A percentile compares a stretch with the other conserved stretches of the same genome.
Evolutionary conservation across 2,797 vertebrate genomes (phyloP).

Genomic region (Phyllotis vaccarum): DNA sequence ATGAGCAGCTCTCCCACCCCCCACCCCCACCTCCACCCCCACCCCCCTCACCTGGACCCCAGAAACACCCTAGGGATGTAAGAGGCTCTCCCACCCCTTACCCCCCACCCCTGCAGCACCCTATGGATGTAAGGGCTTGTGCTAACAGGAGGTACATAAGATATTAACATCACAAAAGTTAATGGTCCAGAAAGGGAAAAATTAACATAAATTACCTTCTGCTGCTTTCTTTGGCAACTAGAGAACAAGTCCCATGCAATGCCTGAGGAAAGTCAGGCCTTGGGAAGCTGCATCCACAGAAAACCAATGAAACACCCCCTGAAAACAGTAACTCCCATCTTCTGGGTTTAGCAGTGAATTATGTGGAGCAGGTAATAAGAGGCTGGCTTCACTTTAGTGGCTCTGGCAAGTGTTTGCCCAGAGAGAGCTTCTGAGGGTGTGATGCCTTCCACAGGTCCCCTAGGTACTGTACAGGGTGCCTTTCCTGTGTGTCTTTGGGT

Average conservation of each 20-base stretch:
- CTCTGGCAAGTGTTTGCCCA: neutral
- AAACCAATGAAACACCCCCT: constrained; percentile 47
- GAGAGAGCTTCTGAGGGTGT: neutral
- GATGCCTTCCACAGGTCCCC: neutral
- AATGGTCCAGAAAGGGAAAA: constrained; percentile 80
- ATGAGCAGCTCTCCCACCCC: neutral
- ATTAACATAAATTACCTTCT: constrained; percentile 83
- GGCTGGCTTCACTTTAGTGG: neutral
- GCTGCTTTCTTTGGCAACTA: constrained; percentile 67
- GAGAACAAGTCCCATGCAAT: constrained; percentile 53
- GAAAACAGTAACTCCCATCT: constrained; percentile 54
- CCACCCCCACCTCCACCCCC: too few species aligned
- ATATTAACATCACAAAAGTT: constrained; percentile 83
- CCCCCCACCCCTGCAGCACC: neutral
- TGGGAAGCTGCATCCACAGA: constrained; percentile 66
- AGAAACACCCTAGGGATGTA: too few species aligned
- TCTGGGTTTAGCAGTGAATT: constrained; percentile 3
- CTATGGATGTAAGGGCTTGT: neutral
- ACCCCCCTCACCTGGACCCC: too few species aligned
- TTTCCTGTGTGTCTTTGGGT: constrained; percentile 1
- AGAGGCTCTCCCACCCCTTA: neutral
- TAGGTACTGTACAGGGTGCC: neutral
- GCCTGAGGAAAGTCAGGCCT: constrained; percentile 70
- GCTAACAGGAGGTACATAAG: constrained; percentile 72
- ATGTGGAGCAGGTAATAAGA: constrained; percentile 6